phyloP scores from a whole-genome alignment of 2,888 invertebrate species.

The Sipunculus nudus region DNA sequence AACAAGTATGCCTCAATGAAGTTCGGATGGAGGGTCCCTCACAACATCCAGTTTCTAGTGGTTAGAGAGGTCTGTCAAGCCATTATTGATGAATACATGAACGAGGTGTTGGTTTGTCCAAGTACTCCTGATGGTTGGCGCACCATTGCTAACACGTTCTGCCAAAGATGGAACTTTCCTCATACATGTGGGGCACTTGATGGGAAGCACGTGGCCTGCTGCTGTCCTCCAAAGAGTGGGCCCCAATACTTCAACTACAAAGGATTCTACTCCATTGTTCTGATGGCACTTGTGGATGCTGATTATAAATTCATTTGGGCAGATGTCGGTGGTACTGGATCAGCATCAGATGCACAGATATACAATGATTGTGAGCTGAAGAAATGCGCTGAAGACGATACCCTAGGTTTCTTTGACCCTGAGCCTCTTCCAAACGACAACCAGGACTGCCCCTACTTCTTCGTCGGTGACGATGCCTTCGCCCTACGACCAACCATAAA shows the following conservation, averaged over 20 bases:
- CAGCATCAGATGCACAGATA: slow-evolving; percentile 11
- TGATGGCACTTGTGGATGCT: no score
- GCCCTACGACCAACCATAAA: slow-evolving; percentile 10
- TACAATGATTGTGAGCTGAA: slow-evolving; percentile 10
- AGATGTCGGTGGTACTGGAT: slow-evolving; percentile 4
- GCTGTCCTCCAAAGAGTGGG: no score
- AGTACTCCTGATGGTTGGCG: slow-evolving; percentile 31
- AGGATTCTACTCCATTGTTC: no score
- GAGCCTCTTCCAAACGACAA: not conserved
- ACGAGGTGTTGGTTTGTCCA: slow-evolving; percentile 20
- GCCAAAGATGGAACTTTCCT: no score
- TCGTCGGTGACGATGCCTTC: slow-evolving; percentile 13
- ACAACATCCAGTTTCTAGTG: slow-evolving; percentile 35
- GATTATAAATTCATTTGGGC: slow-evolving; percentile 8
- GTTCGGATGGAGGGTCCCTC: slow-evolving; percentile 35
- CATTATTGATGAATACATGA: slow-evolving; percentile 30
- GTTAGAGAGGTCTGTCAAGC: slow-evolving; percentile 38
- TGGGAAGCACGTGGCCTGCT: no score
- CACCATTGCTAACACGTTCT: no score
- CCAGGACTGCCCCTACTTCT: slow-evolving; percentile 8
- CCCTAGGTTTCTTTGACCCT: not conserved
- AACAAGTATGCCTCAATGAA: slow-evolving; percentile 27
- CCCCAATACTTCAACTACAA: no score
- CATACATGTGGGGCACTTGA: not conserved
- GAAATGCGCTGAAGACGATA: slow-evolving; percentile 10